phyloP scores from a whole-genome alignment of 37 sponge, comb jelly and placozoan species.

The Ianthella basta region DNA sequence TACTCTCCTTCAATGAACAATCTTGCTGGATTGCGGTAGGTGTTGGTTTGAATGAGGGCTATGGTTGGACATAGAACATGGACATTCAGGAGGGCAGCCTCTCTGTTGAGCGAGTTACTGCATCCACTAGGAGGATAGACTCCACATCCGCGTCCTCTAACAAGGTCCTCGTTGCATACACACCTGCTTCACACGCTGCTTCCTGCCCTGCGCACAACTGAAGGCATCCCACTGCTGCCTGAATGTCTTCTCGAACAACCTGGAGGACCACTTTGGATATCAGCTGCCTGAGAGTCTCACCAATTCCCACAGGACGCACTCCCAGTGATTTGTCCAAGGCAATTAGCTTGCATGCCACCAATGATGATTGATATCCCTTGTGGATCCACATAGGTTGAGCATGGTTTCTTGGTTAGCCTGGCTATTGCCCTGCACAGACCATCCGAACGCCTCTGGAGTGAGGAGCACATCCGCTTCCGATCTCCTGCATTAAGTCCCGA shows the following conservation, averaged over 20 bases:
- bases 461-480: slow-evolving; percentile 21
- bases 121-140: slow-evolving; percentile 40
- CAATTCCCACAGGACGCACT: slow-evolving; percentile 20
- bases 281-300: background rate
- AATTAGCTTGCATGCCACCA: slow-evolving; percentile 25
- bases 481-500: slow-evolving; percentile 2
- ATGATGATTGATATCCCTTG: background rate
- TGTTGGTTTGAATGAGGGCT: slow-evolving; percentile 16
- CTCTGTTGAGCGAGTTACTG: slow-evolving; percentile 25
- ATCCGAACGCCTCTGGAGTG: background rate
- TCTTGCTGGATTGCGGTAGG: slow-evolving; percentile 8
- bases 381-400: slow-evolving; percentile 23
- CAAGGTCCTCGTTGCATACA: slow-evolving; percentile 14
- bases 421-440: slow-evolving; percentile 15
- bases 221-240: slow-evolving; percentile 23
- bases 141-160: slow-evolving; percentile 1
- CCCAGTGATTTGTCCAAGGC: slow-evolving; percentile 39
- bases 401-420: background rate
- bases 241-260: slow-evolving; percentile 11
- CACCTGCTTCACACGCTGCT: slow-evolving; percentile 32
- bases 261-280: background rate
- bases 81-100: slow-evolving; percentile 39
- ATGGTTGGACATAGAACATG: slow-evolving; percentile 35
- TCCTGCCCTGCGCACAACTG: slow-evolving; percentile 31
- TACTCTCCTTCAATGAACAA: background rate